These are phyloP conservation scores for Sarcophaga caerulescens DNA, from an alignment of 2,888 invertebrate species.

Conservation along the genomic window DNA sequence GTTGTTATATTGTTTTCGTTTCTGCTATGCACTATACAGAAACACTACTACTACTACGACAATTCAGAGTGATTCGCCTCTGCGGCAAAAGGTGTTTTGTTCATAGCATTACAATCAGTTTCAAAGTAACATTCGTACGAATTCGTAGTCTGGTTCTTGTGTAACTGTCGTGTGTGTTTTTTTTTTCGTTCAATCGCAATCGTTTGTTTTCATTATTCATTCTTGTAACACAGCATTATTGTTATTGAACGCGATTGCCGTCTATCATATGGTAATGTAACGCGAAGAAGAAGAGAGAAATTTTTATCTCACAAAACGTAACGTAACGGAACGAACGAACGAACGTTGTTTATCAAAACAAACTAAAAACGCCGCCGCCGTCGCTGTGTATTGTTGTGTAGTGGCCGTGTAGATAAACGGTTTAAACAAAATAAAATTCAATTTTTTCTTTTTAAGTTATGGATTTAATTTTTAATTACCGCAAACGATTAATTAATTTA, in stretches of 20 bases:
- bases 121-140: constrained; percentile 80
- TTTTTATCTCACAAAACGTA: background rate
- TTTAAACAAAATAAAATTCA: constrained; percentile 20
- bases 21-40: background rate
- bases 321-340: constrained; percentile 2
- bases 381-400: constrained; percentile 45
- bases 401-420: constrained; percentile 42
- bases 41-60: background rate
- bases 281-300: constrained; percentile 38
- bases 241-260: constrained; percentile 30
- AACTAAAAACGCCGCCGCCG: constrained; percentile 62
- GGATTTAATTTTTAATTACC: constrained; percentile 16
- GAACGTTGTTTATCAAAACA: constrained; percentile 34
- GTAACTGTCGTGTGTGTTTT: constrained; percentile 65
- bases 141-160: constrained; percentile 73
- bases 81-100: constrained; percentile 74
- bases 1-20: constrained; percentile 37
- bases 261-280: constrained; percentile 40
- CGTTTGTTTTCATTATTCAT: constrained; percentile 45
- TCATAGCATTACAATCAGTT: constrained; percentile 77
- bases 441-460: background rate
- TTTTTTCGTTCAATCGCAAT: background rate
- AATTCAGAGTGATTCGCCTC: constrained; percentile 14
- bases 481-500: constrained; percentile 56
- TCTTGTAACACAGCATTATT: constrained; percentile 1